Percentiles rank a stretch among this genome's conserved stretches.
Evolutionary conservation across 1,140 invertebrate genomes (phyloP).

Genomic region (Sinonovacula constricta): DNA sequence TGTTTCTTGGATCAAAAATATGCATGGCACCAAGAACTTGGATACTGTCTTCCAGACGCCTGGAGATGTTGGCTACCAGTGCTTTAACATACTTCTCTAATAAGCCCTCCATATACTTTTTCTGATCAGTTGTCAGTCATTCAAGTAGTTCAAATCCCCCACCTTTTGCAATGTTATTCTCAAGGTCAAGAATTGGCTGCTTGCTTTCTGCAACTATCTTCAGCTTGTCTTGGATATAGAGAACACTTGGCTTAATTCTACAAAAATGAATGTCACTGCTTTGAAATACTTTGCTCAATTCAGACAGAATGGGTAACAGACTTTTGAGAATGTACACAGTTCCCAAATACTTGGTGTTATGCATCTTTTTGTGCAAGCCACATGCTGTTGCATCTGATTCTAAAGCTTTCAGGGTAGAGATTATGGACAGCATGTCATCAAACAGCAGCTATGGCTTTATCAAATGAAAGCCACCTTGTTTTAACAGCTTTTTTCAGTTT

Average conservation of each 20-base stretch:
- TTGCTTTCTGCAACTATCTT: neutral
- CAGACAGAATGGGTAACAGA: too few relatives aligned
- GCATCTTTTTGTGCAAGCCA: neutral
- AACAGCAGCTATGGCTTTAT: too few relatives aligned
- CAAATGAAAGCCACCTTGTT: neutral
- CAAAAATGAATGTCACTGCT: neutral
- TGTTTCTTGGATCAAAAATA: neutral
- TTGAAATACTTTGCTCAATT: constrained; percentile 5
- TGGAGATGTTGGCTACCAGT: neutral
- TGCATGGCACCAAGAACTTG: neutral
- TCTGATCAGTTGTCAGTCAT: neutral
- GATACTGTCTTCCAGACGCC: neutral
- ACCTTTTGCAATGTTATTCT: neutral
- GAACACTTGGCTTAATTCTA: neutral
- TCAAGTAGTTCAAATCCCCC: neutral
- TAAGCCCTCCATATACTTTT: neutral
- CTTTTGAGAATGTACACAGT: constrained; percentile 17
- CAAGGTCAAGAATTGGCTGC: neutral
- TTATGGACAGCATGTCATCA: too few relatives aligned
- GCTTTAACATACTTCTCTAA: constrained; percentile 1
- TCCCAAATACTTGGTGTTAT: neutral
- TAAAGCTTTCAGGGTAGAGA: too few relatives aligned
- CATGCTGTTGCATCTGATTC: constrained; percentile 1
- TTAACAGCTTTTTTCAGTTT: constrained; percentile 9
- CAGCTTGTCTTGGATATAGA: neutral